Evolutionary conservation across 2,797 vertebrate genomes (phyloP), one percentile per base, ranked within the genome.

Genomic region (Syngnathus acus): DNA sequence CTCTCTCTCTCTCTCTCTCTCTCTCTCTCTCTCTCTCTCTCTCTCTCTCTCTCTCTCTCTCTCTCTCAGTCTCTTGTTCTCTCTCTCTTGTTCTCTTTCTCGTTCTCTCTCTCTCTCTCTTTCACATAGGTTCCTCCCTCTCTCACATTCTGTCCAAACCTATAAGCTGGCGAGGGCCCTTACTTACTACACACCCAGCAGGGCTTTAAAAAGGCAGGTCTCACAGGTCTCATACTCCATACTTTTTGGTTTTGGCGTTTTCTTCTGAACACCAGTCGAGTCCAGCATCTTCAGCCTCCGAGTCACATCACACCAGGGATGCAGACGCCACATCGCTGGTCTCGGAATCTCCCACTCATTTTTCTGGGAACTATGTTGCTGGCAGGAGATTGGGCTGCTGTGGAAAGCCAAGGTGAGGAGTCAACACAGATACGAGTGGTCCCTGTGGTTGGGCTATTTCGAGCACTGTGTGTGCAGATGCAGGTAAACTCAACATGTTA

Each of bases 121-220:
- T 61, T 63, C 61, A 32, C 53, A 19, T 45, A 5, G n/a, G 74
- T 78, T 76, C 73, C 72, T 82, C 72, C 66, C 74, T 80, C 72
- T 67, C 82, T 75, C 66, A 73, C 67, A 76, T 69, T 78, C 73
- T 79, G 76, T 81, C 65, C 83, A 67, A 89, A 90, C 90, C 90
- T 90, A 89, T 91, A 89, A 89, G 89, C 86, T 89, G 82, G 82
- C 75, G 68, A 73, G 73, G 84, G 88, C 84, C 84, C 77, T 84
- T 86, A 76, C 85, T 85, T 78, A 76, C 83, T 86, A 84, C 87
- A 90, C 89, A 89, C 86, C 87, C 87, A 86, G 84, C 65, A 65
- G 86, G 83, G 82, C 87, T 91, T 90, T 88, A 87, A 89, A 91
- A 91, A 90, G 87, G 88, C 82, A 80, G 87, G 81, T 76, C 86